Percentiles rank a stretch among this genome's conserved stretches.
Conservation (phyloP, 2,113 vertebrate genomes). For the Rhabdomys dilectus region DNA sequence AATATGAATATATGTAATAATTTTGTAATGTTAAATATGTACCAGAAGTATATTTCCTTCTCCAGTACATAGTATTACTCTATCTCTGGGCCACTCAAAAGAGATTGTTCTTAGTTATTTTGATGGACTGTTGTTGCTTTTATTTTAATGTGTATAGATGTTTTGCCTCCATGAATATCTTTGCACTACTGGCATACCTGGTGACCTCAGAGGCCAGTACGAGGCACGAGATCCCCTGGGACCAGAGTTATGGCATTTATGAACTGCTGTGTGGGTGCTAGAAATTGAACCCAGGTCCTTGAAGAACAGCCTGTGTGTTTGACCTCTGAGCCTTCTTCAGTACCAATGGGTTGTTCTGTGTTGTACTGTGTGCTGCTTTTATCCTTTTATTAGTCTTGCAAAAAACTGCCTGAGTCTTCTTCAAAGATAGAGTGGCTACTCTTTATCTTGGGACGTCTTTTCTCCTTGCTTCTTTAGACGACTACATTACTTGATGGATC, state of each 20-base stretch:
- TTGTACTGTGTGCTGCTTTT: neutral
- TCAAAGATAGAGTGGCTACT: neutral
- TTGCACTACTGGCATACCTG: neutral
- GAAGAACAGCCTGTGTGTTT: neutral
- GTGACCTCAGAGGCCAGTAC: too few relatives aligned
- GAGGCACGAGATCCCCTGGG: neutral
- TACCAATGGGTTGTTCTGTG: neutral
- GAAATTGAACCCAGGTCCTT: neutral
- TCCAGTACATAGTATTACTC: neutral
- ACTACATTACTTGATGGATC: constrained; percentile 20
- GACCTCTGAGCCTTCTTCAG: neutral
- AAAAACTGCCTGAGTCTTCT: neutral
- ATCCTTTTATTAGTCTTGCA: neutral
- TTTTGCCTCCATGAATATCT: neutral
- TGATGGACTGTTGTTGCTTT: neutral
- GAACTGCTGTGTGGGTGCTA: neutral
- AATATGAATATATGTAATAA: neutral
- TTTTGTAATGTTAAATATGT: neutral
- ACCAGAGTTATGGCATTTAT: neutral
- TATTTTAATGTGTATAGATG: neutral
- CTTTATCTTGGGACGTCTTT: neutral
- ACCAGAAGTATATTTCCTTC: neutral
- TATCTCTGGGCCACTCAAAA: constrained; percentile 27
- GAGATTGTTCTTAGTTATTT: neutral
- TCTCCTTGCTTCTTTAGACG: neutral